phyloP scores from a whole-genome alignment of 1,140 invertebrate species.

The Pararge aegeria region DNA sequence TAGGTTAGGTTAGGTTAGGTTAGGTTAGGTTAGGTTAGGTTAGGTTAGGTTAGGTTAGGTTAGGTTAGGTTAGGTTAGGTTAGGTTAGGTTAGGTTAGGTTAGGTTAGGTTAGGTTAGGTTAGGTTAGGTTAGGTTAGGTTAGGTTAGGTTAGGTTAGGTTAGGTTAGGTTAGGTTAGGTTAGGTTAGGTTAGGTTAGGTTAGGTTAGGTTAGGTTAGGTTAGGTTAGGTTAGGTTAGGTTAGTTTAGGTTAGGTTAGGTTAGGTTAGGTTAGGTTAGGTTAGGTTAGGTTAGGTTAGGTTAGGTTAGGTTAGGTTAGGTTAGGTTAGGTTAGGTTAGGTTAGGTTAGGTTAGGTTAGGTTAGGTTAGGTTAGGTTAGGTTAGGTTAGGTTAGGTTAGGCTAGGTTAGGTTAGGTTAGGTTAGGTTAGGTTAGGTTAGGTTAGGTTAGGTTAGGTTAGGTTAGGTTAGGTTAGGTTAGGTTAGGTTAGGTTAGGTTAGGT shows the following conservation, averaged over 20 bases:
- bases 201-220: background rate
- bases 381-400: background rate
- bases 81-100: constrained; percentile 5
- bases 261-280: too few species aligned
- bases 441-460: constrained; percentile 11
- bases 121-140: constrained; percentile 12
- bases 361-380: background rate
- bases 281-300: background rate
- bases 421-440: constrained; percentile 11
- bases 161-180: too few species aligned
- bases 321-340: too few species aligned
- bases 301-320: too few species aligned
- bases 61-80: constrained; percentile 8
- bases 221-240: too few species aligned
- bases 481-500: constrained; percentile 1
- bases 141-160: too few species aligned
- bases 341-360: background rate
- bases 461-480: background rate
- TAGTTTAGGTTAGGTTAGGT: too few species aligned
- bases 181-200: background rate
- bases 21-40: constrained; percentile 8
- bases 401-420: background rate
- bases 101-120: constrained; percentile 7
- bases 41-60: too few species aligned
- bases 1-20: constrained; percentile 8